Base-by-base conservation (phyloP, 37 sponge, comb jelly and placozoan species). In the Aphrocallistes beatrix region DNA sequence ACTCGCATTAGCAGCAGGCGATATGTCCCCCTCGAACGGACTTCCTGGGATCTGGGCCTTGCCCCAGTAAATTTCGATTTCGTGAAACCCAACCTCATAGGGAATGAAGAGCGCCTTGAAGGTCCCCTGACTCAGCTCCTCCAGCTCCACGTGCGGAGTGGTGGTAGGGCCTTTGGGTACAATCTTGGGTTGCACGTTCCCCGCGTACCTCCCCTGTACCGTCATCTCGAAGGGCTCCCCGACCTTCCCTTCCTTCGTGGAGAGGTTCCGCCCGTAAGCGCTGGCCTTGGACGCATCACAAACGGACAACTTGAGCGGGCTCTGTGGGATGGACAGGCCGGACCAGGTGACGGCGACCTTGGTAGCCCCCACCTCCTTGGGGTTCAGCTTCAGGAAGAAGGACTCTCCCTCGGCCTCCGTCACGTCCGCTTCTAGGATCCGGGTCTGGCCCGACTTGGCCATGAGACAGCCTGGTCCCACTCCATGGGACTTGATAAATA, bases 231-330 rank as follows among this genome's bases (percentile, higher is more conserved):
- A 36, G 0, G 83, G 82, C 69, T 89, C 90, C 0, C 90, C 94
- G 34, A 91, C 92, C 38, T 82, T 90, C 17, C 88, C 89, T 37
- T 81, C 90, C 85, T 87, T 86, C 8, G 87, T 51, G 38, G 84
- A 84, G 34, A 92, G 87, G 0, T 83, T 90, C 0, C 88, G 86
- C 0, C 92, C 90, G 50, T 86, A 85, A 0, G 90, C 91, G 83
- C 82, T 91, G 47, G 88, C 91, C 51, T 86, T 85, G 38, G 87
- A 51, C 36, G 92, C 90, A 86, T 94, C 92, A 85, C 92, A 90
- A 21, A 94, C 94, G 32, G 34, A 84, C 1, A 94, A 49, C 36
- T 28, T 81, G 82, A 86, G 87, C 17, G 94, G 94, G 30, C 88
- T 87, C 47, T 39, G 47, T 23, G 85, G 38, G n/a, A 60, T 60